Evolutionary conservation across 2,888 invertebrate species (phyloP), one percentile per base, ranked within the genome.

Genomic region (Chromoteleia sp.): DNA sequence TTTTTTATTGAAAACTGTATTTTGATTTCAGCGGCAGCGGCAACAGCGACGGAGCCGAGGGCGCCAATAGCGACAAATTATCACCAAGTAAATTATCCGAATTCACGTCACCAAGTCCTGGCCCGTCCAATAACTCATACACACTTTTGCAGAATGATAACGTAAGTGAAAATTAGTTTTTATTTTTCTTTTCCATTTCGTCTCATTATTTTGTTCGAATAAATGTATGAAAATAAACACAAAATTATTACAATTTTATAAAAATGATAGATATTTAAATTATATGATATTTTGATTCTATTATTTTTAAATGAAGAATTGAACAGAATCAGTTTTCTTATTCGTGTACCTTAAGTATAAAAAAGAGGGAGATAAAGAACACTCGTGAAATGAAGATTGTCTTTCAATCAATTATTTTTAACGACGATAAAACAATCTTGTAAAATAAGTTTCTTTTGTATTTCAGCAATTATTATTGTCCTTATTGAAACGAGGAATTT

Each of bases 21-120:
- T 83, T 77, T 84, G 80, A 39, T 92, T 92, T 75, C 89, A 94
- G 94, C 88, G 92, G 93, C 58, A 94, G 94, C 87, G 93, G 93
- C 83, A 94, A 93, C 87, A 93, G 94, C 86, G 94, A 94, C 83
- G 94, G 94, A 67, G 93, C 93, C 33, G 93, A 93, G 79, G 91
- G 91, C 70, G 90, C 89, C 73, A 86, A 87, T 59, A 86, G 85
- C 78, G 91, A 91, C 74, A 91, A 91, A 89, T 86, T 90, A 63
- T 91, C 91, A 10, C 89, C 91, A 1, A 88, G 87, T 61, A 91
- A 91, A 85, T 87, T 89, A 58, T 89, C 89, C 45, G 91, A 91
- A 81, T 89, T 90, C 61, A 88, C 90, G 29, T 88, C 91, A 63
- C 86, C 91, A 33, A 90, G 90, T 83, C 89, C 90, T 21, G 91